Percentiles rank a stretch among this genome's conserved stretches.
phyloP scores from a whole-genome alignment of 2,888 invertebrate species.

The Cheilosia pagana region DNA sequence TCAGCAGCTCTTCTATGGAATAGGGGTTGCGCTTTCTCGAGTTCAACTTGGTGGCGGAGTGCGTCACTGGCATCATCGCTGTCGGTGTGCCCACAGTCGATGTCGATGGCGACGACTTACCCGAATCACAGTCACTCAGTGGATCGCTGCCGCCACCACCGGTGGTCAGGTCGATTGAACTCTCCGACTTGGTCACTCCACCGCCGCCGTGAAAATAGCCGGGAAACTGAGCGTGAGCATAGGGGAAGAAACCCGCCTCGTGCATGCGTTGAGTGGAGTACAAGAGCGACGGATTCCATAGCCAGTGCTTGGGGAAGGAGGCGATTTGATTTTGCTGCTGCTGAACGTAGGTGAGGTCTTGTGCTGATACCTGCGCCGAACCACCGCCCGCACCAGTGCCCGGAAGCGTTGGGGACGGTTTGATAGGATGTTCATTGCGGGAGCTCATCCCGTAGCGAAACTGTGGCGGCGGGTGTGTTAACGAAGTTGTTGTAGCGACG shows the following conservation, averaged over 20 bases:
- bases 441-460: slow-evolving; percentile 72
- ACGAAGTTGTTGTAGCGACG: slow-evolving; percentile 62
- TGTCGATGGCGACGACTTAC: slow-evolving; percentile 82
- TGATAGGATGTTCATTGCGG: slow-evolving; percentile 78
- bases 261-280: slow-evolving; percentile 81
- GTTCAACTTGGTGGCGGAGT: slow-evolving; percentile 75
- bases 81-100: slow-evolving; percentile 64
- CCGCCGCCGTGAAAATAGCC: slow-evolving; percentile 76
- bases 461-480: slow-evolving; percentile 72
- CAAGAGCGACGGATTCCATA: slow-evolving; percentile 83
- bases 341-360: slow-evolving; percentile 81
- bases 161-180: slow-evolving; percentile 82
- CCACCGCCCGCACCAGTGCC: slow-evolving; percentile 51
- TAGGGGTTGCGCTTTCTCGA: slow-evolving; percentile 89
- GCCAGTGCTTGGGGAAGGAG: slow-evolving; percentile 82
- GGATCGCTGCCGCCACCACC: slow-evolving; percentile 79
- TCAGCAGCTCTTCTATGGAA: slow-evolving; percentile 93
- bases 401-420: slow-evolving; percentile 81
- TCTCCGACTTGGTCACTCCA: slow-evolving; percentile 81
- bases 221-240: slow-evolving; percentile 77
- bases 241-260: slow-evolving; percentile 77
- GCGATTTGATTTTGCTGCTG: slow-evolving; percentile 71
- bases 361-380: slow-evolving; percentile 59
- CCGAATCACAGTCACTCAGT: slow-evolving; percentile 83
- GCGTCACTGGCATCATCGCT: slow-evolving; percentile 78